Evolutionary conservation across 2,113 vertebrate genomes (phyloP).

Genomic region (Platichthys flesus): DNA sequence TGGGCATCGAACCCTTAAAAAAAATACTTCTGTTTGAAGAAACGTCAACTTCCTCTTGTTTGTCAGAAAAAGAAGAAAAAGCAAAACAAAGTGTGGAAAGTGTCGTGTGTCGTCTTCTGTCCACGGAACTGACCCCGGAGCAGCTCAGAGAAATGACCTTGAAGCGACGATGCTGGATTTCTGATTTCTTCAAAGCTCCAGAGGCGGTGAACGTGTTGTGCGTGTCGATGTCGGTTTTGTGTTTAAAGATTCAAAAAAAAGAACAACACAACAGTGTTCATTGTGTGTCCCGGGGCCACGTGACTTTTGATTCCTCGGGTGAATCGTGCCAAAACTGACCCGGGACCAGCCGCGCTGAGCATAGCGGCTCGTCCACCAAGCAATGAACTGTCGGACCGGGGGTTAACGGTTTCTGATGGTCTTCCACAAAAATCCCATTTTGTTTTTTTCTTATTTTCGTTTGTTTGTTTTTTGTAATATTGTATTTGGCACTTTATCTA

Average conservation of each 20-base stretch:
- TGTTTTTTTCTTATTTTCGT: conserved; percentile 40
- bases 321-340: conserved; percentile 64
- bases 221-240: conserved; percentile 52
- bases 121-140: conserved; percentile 3
- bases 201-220: conserved; percentile 28
- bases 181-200: conserved; percentile 12
- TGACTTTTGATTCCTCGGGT: conserved; percentile 34
- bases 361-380: conserved; percentile 57
- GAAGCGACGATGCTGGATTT: conserved; percentile 53
- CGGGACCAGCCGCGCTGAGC: conserved; percentile 68
- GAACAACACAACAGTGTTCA: conserved; percentile 7
- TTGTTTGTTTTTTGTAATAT: conserved; percentile 57
- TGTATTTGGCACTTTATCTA: conserved; percentile 79
- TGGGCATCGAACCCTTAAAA: conserved; percentile 4
- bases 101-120: conserved; percentile 53
- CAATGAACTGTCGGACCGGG: conserved; percentile 72
- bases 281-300: conserved; percentile 27
- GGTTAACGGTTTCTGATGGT: conserved; percentile 60
- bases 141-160: conserved; percentile 26
- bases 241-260: conserved; percentile 2
- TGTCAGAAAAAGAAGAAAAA: conserved; percentile 50
- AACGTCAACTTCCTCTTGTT: conserved; percentile 49
- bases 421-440: conserved; percentile 63
- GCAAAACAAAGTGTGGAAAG: conserved; percentile 33
- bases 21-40: conserved; percentile 36